These are phyloP conservation scores for Nephila pilipes DNA, from an alignment of 1,140 invertebrate genomes.

Conservation along the genomic window DNA sequence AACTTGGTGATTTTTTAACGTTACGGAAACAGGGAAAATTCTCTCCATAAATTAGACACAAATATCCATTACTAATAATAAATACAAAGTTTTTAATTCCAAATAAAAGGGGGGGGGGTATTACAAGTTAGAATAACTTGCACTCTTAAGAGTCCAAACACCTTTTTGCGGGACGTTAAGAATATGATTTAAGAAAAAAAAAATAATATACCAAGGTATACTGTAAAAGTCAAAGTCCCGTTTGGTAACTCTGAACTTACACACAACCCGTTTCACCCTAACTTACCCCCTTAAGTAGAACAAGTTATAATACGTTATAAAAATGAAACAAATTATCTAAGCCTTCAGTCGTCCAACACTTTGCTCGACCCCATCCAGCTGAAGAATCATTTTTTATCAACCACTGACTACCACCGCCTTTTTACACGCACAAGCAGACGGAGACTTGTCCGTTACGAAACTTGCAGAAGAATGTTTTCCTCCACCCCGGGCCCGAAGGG, in stretches of 20 bases:
- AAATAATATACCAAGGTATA: no score
- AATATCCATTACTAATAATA: no score
- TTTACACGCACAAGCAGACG: neutral
- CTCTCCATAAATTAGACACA: no score
- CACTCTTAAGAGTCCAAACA: no score
- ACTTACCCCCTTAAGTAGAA: neutral
- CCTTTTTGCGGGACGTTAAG: no score
- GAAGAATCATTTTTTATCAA: neutral
- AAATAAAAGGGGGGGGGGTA: no score
- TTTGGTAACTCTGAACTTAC: neutral
- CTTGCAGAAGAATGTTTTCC: neutral
- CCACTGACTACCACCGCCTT: neutral
- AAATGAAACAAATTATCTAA: neutral
- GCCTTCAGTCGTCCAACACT: neutral
- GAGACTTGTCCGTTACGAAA: neutral
- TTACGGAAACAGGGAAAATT: no score
- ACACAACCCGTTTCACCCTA: neutral
- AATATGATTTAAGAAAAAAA: no score
- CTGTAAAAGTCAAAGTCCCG: no score
- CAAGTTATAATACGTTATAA: neutral
- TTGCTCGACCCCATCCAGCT: slow-evolving; percentile 4
- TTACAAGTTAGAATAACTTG: no score
- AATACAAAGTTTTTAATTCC: no score
- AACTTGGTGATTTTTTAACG: no score
- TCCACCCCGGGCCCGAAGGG: neutral